A percentile compares a stretch with the other conserved stretches of the same genome.
Conservation (phyloP, 2,888 invertebrate species). For the Bellardia bayeri region DNA sequence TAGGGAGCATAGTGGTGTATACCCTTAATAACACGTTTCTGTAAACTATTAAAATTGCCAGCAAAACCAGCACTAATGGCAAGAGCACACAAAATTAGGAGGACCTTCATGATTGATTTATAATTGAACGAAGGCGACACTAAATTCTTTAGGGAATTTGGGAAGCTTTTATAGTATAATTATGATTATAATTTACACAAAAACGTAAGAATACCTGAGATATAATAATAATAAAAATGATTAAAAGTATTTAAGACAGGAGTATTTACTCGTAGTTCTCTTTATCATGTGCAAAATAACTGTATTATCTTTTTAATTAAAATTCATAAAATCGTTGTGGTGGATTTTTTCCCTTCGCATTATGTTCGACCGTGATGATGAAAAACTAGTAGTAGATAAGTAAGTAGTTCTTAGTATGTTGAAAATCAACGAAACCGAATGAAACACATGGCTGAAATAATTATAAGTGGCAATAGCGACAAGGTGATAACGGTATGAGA, state of each 20-base stretch:
- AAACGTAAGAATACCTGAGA: neutral
- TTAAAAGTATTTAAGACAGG: neutral
- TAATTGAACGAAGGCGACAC: neutral
- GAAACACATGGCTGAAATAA: neutral
- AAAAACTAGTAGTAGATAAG: slow-evolving; percentile 6
- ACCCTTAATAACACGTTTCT: slow-evolving; percentile 80
- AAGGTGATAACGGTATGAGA: neutral
- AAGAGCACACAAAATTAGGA: neutral
- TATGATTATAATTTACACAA: neutral
- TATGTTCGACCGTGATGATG: neutral
- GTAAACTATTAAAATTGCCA: neutral
- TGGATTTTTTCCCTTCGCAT: neutral
- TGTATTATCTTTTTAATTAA: slow-evolving; percentile 18
- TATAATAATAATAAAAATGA: neutral
- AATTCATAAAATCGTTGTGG: slow-evolving; percentile 8
- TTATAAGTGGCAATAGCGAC: neutral
- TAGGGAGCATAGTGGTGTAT: slow-evolving; percentile 84
- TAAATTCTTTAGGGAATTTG: neutral
- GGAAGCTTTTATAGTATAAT: slow-evolving; percentile 4
- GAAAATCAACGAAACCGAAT: neutral
- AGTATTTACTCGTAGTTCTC: neutral
- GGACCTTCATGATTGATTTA: slow-evolving; percentile 5
- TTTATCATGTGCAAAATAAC: neutral
- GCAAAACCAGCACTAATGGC: neutral
- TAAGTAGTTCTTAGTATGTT: neutral